A percentile compares a stretch with the other conserved stretches of the same genome.
Conservation (phyloP, 2,797 vertebrate genomes). For the Etheostoma nigrum region DNA sequence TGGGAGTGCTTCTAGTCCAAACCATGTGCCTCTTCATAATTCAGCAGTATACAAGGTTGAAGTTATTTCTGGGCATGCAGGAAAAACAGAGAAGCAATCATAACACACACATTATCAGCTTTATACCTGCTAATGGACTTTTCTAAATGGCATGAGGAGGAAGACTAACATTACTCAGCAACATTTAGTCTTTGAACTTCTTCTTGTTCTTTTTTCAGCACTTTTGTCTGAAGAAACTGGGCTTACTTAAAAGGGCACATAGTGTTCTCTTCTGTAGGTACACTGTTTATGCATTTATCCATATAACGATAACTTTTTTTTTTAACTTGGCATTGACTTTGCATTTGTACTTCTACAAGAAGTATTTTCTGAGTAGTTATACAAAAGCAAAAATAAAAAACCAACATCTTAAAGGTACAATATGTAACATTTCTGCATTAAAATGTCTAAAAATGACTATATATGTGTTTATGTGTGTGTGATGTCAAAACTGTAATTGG, state of each 20-base stretch:
- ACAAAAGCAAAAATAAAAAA: background rate
- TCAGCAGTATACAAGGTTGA: constrained; percentile 57
- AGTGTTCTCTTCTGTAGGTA: background rate
- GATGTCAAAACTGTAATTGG: too few relatives aligned
- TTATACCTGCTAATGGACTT: constrained; percentile 61
- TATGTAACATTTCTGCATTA: too few relatives aligned
- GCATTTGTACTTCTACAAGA: constrained; percentile 1
- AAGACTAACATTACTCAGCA: constrained; percentile 30
- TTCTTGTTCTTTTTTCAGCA: background rate
- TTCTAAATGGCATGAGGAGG: constrained; percentile 46
- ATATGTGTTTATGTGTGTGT: too few relatives aligned
- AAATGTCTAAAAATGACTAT: too few relatives aligned
- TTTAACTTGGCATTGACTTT: background rate
- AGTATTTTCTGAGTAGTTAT: background rate
- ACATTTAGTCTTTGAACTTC: constrained; percentile 33
- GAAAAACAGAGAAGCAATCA: constrained; percentile 46
- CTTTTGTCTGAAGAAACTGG: constrained; percentile 16
- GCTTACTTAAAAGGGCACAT: constrained; percentile 10
- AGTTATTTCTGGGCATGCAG: constrained; percentile 72
- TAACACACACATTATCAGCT: constrained; percentile 50
- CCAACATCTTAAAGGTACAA: background rate
- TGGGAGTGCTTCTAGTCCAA: constrained; percentile 57
- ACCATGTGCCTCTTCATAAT: constrained; percentile 69
- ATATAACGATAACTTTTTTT: background rate
- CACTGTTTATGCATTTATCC: constrained; percentile 3